phyloP scores from a whole-genome alignment of 2,888 invertebrate species.

The Athalia cordata region DNA sequence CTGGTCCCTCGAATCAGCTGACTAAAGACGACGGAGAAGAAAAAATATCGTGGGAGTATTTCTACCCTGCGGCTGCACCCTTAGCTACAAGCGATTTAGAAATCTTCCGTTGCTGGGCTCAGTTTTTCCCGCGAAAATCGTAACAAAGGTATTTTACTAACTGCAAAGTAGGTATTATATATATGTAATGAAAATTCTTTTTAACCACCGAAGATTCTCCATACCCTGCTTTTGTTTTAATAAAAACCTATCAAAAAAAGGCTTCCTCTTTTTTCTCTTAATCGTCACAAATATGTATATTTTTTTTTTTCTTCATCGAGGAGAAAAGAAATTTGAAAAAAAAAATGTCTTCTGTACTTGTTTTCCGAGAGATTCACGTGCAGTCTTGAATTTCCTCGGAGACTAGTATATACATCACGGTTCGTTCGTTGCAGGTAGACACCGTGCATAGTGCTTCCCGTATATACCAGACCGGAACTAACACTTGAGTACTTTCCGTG shows the following conservation, averaged over 20 bases:
- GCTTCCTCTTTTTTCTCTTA: background rate
- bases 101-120: no score
- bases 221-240: background rate
- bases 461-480: slow-evolving; percentile 15
- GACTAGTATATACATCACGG: no score
- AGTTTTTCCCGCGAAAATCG: no score
- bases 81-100: no score
- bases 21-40: background rate
- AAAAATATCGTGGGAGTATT: slow-evolving; percentile 39
- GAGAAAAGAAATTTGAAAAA: background rate
- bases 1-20: slow-evolving; percentile 34
- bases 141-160: no score
- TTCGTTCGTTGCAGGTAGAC: background rate
- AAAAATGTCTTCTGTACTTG: background rate
- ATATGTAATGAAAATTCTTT: background rate
- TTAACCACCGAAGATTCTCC: background rate
- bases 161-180: no score
- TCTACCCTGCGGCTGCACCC: no score
- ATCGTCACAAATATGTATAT: background rate
- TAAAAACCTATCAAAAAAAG: no score
- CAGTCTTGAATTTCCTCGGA: no score
- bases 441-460: background rate
- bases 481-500: slow-evolving; percentile 33
- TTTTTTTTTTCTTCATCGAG: background rate
- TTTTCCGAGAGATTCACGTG: background rate